A percentile compares a stretch with the other conserved stretches of the same genome.
Evolutionary conservation across 2,113 vertebrate genomes (phyloP).

Genomic region (Macquaria australasica): DNA sequence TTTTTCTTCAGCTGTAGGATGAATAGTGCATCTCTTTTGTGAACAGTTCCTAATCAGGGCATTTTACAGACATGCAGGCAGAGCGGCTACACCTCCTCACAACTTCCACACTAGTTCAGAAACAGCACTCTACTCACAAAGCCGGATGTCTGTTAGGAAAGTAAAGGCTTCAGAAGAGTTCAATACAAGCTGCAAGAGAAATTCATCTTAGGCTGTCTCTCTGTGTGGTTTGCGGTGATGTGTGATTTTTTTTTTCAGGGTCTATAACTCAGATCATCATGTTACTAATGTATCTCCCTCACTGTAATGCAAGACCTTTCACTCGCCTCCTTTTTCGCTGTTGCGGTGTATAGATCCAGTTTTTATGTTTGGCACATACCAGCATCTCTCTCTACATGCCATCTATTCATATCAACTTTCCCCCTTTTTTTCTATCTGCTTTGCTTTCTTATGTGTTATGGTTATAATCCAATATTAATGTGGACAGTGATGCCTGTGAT

Average conservation of each 20-base stretch:
- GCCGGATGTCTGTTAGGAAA: conserved; percentile 1
- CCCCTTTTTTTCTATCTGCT: background rate
- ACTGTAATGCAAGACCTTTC: conserved; percentile 1
- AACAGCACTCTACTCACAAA: conserved; percentile 11
- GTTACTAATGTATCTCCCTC: background rate
- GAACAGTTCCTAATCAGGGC: background rate
- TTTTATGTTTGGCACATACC: background rate
- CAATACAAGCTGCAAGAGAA: background rate
- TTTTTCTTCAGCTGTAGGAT: conserved; percentile 1
- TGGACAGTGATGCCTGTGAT: conserved; percentile 23
- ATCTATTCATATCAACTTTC: background rate
- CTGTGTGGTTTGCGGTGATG: conserved; percentile 10
- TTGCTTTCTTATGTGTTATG: background rate
- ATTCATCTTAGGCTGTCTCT: background rate
- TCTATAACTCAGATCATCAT: background rate
- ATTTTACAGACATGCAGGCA: conserved; percentile 8
- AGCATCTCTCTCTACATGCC: background rate
- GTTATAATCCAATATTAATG: background rate
- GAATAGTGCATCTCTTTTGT: background rate
- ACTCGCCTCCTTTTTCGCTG: background rate
- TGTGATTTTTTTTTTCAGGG: background rate
- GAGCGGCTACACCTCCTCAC: background rate
- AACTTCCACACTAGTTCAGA: conserved; percentile 42
- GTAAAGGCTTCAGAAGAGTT: conserved; percentile 17
- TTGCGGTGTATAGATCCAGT: background rate